Percentiles rank a stretch among this genome's conserved stretches.
Evolutionary conservation across 2,113 vertebrate species (phyloP).

Genomic region (Zapornia atra): DNA sequence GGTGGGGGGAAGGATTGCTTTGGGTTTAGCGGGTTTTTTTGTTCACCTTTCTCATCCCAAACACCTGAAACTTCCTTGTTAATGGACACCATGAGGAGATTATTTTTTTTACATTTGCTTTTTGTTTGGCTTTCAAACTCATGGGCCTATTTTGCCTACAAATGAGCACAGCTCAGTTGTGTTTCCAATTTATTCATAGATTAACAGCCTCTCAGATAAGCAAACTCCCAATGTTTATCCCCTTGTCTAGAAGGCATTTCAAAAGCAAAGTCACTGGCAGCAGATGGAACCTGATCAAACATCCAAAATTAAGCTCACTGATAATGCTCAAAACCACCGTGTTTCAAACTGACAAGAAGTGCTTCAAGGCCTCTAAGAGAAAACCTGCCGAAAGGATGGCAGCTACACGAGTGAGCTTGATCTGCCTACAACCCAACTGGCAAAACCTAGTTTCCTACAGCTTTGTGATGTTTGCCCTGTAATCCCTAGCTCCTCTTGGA

Average conservation of each 20-base stretch:
- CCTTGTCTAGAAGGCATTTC: background rate
- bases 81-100: background rate
- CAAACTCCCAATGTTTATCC: background rate
- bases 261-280: background rate
- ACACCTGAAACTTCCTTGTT: background rate
- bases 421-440: background rate
- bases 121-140: background rate
- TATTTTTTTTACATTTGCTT: background rate
- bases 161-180: background rate
- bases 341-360: background rate
- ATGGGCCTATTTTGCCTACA: background rate
- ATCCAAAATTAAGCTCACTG: background rate
- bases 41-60: background rate
- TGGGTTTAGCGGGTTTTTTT: background rate
- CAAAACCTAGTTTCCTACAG: background rate
- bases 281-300: background rate
- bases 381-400: background rate
- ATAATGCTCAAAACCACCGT: background rate
- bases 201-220: background rate
- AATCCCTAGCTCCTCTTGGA: constrained; percentile 17
- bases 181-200: background rate
- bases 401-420: background rate
- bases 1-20: background rate
- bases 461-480: background rate
- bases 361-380: background rate